Base-by-base conservation (phyloP, 2,113 vertebrate genomes). In the Petrocephalus zakoni region DNA sequence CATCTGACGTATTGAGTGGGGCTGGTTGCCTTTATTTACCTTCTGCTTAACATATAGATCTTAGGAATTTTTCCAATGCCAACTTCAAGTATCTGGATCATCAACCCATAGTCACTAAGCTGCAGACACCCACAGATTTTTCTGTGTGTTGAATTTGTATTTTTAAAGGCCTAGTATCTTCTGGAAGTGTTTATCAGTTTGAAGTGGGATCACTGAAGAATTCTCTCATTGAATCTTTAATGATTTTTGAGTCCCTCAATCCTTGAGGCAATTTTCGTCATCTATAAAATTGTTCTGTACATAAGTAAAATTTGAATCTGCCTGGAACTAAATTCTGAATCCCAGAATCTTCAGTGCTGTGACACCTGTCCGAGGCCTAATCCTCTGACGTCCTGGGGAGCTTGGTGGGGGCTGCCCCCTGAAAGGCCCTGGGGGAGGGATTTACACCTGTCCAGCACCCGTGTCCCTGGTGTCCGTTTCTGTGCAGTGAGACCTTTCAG, bases 401-500 rank as follows among this genome's bases (percentile, higher is more conserved):
- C 34, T 5, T 10, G 11, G 91, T 91, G 93, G 42, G 56, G 88
- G 93, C 90, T 92, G 90, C 89, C 1, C 86, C 87, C 47, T 47
- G 86, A 90, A 37, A 87, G 90, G 91, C 58, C 89, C 91, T 93
- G 92, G 89, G 87, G 91, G 61, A 89, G 9, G 89, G 92, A 91
- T 92, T 90, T 92, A 88, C 87, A 88, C 55, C 91, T 88, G 93
- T 91, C 82, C 90, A 94, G 92, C 90, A 87, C 94, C 91, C 49
- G 92, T 91, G 89, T 93, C 93, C 92, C 93, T 91, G 92, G 93
- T 93, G 90, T 87, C 91, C 90, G 91, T 91, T 93, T 93, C 95
- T 94, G 93, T 94, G 95, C 93, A 13, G 90, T 88, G 93, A 95
- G 92, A 93, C 47, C 92, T 95, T 94, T 93, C 95, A 95, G 95